Evolutionary conservation across 2,113 vertebrate genomes (phyloP), one percentile per base, ranked within the genome.

Genomic region (Grantiella picta): DNA sequence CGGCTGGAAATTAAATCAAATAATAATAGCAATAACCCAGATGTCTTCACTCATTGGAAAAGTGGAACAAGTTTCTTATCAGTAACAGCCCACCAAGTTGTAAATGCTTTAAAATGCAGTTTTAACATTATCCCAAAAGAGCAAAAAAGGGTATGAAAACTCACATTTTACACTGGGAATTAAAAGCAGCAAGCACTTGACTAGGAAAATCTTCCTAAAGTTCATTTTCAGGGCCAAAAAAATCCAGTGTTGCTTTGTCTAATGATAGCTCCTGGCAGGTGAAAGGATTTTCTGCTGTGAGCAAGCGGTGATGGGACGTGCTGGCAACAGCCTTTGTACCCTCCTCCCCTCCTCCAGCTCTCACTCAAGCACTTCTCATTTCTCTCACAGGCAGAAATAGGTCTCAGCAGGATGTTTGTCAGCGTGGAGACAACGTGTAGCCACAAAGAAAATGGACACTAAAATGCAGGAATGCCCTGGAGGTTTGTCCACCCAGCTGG

Each of bases 161-260:
- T 97, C 86, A 97, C 97, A 90, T 95, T 95, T 94, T 89, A 87
- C 71, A 89, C 35, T 50, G 73, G 93, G 66, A 86, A 90, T 81
- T 35, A 97, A 93, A 94, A 96, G 61, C 77, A 96, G 78, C 83
- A 96, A 70, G 60, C 79, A 96, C 84, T 90, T 93, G 50, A 92
- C 56, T 76, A 97, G 91, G 56, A 93, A 93, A 89, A 97, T 90
- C 77, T 71, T 92, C 70, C 38, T 53, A 42, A 92, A 72, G 54
- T 96, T 92, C 97, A 97, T 97, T 89, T 95, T 97, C 86, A 92
- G 73, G 24, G 42, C 40, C 11, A 80, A 77, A 87, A 88, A 54
- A 27, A 47, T 69, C 82, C 85, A 61, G 53, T 49, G 83, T 40
- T 2, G 10, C 44, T 52, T 93, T 56, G 49, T 57, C n/a, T 63